These are phyloP conservation scores for Leptonema lineaticorne DNA, from an alignment of 1,140 invertebrate species.

Conservation along the genomic window DNA sequence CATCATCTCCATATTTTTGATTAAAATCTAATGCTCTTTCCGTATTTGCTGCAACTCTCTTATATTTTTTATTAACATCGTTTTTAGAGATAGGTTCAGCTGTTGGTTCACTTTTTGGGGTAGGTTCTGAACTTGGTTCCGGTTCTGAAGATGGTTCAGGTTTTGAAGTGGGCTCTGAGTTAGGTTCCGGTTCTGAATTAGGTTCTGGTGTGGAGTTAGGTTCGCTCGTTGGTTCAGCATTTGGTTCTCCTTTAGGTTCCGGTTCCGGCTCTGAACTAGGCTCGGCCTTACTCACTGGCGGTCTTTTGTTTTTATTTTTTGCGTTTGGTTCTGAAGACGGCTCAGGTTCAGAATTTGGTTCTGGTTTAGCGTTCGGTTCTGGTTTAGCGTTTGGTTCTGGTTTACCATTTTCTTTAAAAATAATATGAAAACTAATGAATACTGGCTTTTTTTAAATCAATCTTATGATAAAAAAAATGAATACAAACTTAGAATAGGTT, in stretches of 20 bases:
- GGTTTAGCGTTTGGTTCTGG: constrained; percentile 47
- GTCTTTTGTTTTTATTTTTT: constrained; percentile 41
- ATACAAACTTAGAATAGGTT: constrained; percentile 47
- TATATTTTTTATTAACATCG: constrained; percentile 45
- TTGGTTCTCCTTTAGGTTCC: constrained; percentile 48
- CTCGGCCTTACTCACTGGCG: constrained; percentile 43
- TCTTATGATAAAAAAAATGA: no score
- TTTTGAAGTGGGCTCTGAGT: constrained; percentile 46
- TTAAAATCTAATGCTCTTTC: constrained; percentile 51
- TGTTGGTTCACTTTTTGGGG: constrained; percentile 50
- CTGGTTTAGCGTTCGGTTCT: constrained; percentile 48
- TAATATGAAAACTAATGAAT: background rate
- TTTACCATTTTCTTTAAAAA: constrained; percentile 44
- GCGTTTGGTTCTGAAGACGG: constrained; percentile 43
- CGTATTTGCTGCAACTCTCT: constrained; percentile 50
- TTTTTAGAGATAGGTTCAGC: constrained; percentile 54
- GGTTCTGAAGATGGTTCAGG: constrained; percentile 48
- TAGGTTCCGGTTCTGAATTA: constrained; percentile 50
- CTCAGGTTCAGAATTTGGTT: constrained; percentile 44
- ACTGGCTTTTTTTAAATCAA: no score
- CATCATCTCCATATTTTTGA: constrained; percentile 55
- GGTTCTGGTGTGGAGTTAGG: constrained; percentile 51
- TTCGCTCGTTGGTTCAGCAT: constrained; percentile 45
- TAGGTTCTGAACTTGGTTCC: constrained; percentile 52
- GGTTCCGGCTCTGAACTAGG: constrained; percentile 44